Percentiles rank a stretch among this genome's conserved stretches.
Conservation (phyloP, 2,797 vertebrate genomes). For the Etheostoma perlongum region DNA sequence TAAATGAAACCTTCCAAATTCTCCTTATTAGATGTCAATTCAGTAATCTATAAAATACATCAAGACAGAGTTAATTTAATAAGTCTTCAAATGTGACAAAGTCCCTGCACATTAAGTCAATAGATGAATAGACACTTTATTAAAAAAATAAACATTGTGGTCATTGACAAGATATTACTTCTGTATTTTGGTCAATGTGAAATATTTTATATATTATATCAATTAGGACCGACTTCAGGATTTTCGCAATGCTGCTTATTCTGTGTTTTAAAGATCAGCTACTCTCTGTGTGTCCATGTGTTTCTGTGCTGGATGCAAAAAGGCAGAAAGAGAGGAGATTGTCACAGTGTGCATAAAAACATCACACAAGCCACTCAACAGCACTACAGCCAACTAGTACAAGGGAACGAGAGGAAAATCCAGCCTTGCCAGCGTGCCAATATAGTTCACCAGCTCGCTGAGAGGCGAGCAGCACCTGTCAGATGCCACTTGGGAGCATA, state of each 20-base stretch:
- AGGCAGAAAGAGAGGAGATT: slow-evolving; percentile 3
- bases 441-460: slow-evolving; percentile 65
- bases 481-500: slow-evolving; percentile 74
- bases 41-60: slow-evolving; percentile 8
- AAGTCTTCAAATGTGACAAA: slow-evolving; percentile 10
- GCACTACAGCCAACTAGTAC: slow-evolving; percentile 45
- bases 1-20: slow-evolving; percentile 24
- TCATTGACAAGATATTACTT: slow-evolving; percentile 28
- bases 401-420: slow-evolving; percentile 49
- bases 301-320: slow-evolving; percentile 17
- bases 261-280: background rate
- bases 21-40: slow-evolving; percentile 10
- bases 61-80: background rate
- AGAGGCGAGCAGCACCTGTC: slow-evolving; percentile 81
- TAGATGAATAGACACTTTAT: slow-evolving; percentile 6
- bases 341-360: slow-evolving; percentile 29
- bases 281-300: background rate
- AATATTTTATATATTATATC: slow-evolving; percentile 17
- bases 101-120: slow-evolving; percentile 17
- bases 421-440: slow-evolving; percentile 62
- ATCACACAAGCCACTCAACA: slow-evolving; percentile 52
- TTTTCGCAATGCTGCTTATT: background rate
- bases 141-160: slow-evolving; percentile 6
- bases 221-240: background rate
- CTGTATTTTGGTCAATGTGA: slow-evolving; percentile 21